Evolutionary conservation across 2,113 vertebrate genomes (phyloP).

Genomic region (Neolamprologus modestus): DNA sequence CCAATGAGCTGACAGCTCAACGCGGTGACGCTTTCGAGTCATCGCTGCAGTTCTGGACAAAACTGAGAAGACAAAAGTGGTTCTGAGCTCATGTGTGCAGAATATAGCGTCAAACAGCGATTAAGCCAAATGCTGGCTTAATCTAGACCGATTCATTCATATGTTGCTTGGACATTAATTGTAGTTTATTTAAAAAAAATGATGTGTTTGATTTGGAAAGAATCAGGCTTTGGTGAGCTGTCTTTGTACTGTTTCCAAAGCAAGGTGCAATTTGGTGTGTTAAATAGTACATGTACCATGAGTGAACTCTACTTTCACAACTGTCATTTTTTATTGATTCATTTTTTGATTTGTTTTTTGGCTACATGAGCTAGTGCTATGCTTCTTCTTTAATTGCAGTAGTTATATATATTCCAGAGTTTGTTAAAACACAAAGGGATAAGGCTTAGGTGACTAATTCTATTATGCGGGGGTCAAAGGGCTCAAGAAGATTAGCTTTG

Average conservation of each 20-base stretch:
- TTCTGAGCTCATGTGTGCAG: neutral
- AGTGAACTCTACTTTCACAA: neutral
- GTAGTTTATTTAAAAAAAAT: neutral
- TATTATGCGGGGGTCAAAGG: slow-evolving; percentile 38
- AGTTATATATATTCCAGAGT: neutral
- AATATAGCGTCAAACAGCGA: neutral
- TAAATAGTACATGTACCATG: neutral
- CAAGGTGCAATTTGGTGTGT: neutral
- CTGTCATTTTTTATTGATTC: neutral
- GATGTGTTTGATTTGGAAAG: neutral
- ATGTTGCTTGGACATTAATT: neutral
- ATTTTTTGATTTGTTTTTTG: neutral
- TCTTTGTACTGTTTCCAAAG: neutral
- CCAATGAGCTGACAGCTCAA: neutral
- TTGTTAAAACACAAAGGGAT: neutral
- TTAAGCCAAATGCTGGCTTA: neutral
- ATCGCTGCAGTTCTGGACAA: neutral
- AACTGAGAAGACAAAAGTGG: neutral
- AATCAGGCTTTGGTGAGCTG: neutral
- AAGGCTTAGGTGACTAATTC: slow-evolving; percentile 31
- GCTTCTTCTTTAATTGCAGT: neutral
- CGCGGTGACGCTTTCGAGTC: neutral
- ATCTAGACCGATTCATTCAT: neutral
- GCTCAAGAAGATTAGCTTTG: slow-evolving; percentile 22
- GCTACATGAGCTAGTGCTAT: neutral